These are phyloP conservation scores for Oryzias sinensis DNA, from an alignment of 2,797 vertebrate genomes.

Conservation along the genomic window DNA sequence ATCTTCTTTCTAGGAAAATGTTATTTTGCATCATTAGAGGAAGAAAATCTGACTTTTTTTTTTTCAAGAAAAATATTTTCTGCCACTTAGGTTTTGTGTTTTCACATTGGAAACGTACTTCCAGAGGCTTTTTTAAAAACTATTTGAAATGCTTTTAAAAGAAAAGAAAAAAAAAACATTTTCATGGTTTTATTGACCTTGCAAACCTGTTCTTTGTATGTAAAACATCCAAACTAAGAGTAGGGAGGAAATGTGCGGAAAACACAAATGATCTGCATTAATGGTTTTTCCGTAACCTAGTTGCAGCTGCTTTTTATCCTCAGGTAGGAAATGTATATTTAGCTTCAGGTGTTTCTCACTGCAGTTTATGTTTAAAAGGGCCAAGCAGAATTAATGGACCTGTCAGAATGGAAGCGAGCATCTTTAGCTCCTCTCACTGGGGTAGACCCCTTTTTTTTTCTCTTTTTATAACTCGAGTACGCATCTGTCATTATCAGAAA, in stretches of 20 bases:
- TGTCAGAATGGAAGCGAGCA: conserved; percentile 51
- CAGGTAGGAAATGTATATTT: conserved; percentile 78
- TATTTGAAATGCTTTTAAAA: too few relatives aligned
- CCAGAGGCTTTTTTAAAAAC: too few relatives aligned
- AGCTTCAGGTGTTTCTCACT: conserved; percentile 75
- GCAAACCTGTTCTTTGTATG: too few relatives aligned
- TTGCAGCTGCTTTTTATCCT: conserved; percentile 65
- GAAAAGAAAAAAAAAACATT: too few relatives aligned
- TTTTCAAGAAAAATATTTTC: too few relatives aligned
- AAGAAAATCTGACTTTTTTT: too few relatives aligned
- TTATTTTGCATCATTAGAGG: conserved; percentile 13
- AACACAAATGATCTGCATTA: conserved; percentile 24
- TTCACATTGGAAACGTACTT: too few relatives aligned
- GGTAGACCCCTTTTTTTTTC: conserved; percentile 61
- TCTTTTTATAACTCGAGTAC: conserved; percentile 14
- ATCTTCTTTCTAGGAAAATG: conserved; percentile 25
- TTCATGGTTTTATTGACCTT: too few relatives aligned
- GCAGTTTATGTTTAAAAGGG: conserved; percentile 52
- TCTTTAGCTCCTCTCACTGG: conserved; percentile 56
- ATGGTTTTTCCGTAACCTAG: conserved; percentile 67
- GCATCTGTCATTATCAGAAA: conserved; percentile 21
- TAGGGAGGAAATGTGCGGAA: neutral
- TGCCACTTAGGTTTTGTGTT: too few relatives aligned
- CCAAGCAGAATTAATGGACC: conserved; percentile 69
- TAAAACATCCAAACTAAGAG: too few relatives aligned